phyloP scores from a whole-genome alignment of 2,888 invertebrate genomes.

The Pediacus dermestoides region DNA sequence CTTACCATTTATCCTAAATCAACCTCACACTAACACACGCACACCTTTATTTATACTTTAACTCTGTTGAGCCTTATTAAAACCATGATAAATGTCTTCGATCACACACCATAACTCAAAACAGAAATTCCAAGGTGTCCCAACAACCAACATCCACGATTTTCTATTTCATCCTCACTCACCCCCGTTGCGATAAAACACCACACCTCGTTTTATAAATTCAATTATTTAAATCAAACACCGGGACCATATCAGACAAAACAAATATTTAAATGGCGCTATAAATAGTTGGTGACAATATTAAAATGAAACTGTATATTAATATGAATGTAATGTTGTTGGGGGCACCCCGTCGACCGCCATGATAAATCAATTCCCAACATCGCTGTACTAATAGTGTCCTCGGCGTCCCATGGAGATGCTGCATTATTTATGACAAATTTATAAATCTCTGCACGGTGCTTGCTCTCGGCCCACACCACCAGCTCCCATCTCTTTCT shows the following conservation, averaged over 20 bases:
- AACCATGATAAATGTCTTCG: too few relatives aligned
- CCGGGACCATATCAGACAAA: slow-evolving; percentile 29
- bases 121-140: too few relatives aligned
- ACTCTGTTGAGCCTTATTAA: too few relatives aligned
- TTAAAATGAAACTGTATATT: slow-evolving; percentile 50
- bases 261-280: slow-evolving; percentile 48
- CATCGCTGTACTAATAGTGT: slow-evolving; percentile 50
- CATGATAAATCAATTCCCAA: slow-evolving; percentile 52
- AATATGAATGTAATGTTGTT: slow-evolving; percentile 48
- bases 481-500: too few relatives aligned
- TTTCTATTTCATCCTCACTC: slow-evolving; percentile 10
- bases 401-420: slow-evolving; percentile 44
- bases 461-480: slow-evolving; percentile 28
- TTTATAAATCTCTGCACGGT: slow-evolving; percentile 47
- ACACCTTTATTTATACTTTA: too few relatives aligned
- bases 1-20: too few relatives aligned
- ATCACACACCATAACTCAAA: too few relatives aligned
- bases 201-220: slow-evolving; percentile 45
- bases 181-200: slow-evolving; percentile 40
- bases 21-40: too few relatives aligned
- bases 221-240: slow-evolving; percentile 45
- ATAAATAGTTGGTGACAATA: slow-evolving; percentile 53
- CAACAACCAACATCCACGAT: too few relatives aligned
- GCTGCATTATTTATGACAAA: slow-evolving; percentile 50
- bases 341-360: slow-evolving; percentile 41